These are phyloP conservation scores for Eupithecia inturbata DNA, from an alignment of 2,888 invertebrate genomes.

Conservation along the genomic window DNA sequence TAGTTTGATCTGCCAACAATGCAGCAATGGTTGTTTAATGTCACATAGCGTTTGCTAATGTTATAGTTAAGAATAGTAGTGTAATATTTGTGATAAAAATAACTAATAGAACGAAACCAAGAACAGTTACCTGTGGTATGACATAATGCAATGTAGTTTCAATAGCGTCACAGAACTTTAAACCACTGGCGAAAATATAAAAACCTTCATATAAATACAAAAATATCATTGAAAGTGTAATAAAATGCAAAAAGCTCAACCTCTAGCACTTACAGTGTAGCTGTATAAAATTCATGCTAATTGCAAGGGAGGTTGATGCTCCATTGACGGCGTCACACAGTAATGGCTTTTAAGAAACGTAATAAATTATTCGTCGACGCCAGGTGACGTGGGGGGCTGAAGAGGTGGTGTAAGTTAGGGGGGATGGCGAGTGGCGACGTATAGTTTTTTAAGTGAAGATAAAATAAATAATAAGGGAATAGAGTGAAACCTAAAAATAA, in stretches of 20 bases:
- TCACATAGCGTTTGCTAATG: neutral
- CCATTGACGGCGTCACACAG: conserved; percentile 77
- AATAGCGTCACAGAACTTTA: neutral
- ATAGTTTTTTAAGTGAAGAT: neutral
- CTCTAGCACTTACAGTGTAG: conserved; percentile 30
- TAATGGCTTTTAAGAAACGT: conserved; percentile 84
- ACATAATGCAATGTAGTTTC: neutral
- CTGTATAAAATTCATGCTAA: conserved; percentile 74
- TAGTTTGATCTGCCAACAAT: neutral
- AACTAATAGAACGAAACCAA: neutral
- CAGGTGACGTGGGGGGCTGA: conserved; percentile 74
- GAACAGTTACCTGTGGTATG: neutral
- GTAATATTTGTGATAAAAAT: neutral
- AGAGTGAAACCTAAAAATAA: neutral
- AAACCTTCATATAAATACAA: neutral
- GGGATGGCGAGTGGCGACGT: conserved; percentile 15
- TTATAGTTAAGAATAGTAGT: neutral
- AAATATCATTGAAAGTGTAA: neutral
- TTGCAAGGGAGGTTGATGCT: conserved; percentile 69
- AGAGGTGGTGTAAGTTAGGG: conserved; percentile 49
- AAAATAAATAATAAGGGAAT: neutral
- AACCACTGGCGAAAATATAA: neutral
- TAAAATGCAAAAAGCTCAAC: conserved; percentile 14
- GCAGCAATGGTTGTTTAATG: neutral
- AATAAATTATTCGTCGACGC: conserved; percentile 80